These are phyloP conservation scores for Gallinago solitaria DNA, from an alignment of 2,797 vertebrate genomes.

Conservation along the genomic window DNA sequence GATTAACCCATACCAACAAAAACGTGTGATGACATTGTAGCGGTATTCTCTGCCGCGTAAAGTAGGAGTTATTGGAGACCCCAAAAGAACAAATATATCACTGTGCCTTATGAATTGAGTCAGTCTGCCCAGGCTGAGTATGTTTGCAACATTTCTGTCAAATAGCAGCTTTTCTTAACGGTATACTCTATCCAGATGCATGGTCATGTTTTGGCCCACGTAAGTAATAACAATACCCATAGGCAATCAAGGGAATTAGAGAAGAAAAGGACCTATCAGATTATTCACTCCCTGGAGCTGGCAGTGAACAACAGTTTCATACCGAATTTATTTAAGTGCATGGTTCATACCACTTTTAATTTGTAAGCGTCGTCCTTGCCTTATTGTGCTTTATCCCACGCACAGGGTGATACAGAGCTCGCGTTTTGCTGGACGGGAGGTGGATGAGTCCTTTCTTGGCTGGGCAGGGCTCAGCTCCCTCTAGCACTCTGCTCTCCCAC, in stretches of 20 bases:
- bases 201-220: background rate
- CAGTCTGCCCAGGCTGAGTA: background rate
- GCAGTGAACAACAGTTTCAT: background rate
- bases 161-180: background rate
- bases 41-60: background rate
- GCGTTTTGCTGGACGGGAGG: background rate
- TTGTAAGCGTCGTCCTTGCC: background rate
- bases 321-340: background rate
- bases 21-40: background rate
- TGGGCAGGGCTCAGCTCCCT: background rate
- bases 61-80: background rate
- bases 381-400: background rate
- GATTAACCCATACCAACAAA: constrained; percentile 5
- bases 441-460: rapidly evolving
- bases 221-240: background rate
- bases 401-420: background rate
- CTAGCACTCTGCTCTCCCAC: background rate
- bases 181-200: background rate
- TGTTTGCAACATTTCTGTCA: background rate
- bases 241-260: background rate
- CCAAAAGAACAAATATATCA: background rate
- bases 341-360: background rate
- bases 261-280: background rate
- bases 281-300: background rate
- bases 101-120: background rate